Evolutionary conservation across 2,888 invertebrate species (phyloP).

Genomic region (Conchocele bisecta): DNA sequence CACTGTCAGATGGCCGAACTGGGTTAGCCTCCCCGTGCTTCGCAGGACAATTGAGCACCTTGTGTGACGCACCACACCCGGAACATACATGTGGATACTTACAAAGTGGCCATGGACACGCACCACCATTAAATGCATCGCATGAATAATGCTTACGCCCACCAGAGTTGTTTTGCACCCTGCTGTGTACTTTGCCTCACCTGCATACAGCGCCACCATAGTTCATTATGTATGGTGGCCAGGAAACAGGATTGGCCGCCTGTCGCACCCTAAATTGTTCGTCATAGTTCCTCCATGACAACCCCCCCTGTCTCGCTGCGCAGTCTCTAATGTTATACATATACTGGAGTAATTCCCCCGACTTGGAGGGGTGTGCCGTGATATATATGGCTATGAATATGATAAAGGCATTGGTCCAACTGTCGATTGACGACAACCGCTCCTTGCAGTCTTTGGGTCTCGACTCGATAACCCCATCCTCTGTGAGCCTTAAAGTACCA

Average conservation of each 20-base stretch:
- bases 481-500: not conserved
- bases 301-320: slow-evolving; percentile 9
- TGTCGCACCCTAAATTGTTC: slow-evolving; percentile 36
- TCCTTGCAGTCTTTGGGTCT: slow-evolving; percentile 24
- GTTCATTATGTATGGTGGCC: slow-evolving; percentile 32
- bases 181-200: too few species aligned
- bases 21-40: too few species aligned
- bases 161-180: too few species aligned
- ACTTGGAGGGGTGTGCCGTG: slow-evolving; percentile 1
- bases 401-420: slow-evolving; percentile 42
- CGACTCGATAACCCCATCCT: slow-evolving; percentile 14
- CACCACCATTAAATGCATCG: too few species aligned
- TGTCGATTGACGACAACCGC: slow-evolving; percentile 23
- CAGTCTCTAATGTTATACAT: slow-evolving; percentile 29
- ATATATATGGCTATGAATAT: slow-evolving; percentile 25
- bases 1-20: too few species aligned
- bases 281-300: slow-evolving; percentile 31
- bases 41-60: too few species aligned
- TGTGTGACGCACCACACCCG: too few species aligned
- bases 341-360: slow-evolving; percentile 26
- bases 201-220: slow-evolving; percentile 37
- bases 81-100: too few species aligned
- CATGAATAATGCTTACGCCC: too few species aligned
- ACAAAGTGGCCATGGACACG: too few species aligned
- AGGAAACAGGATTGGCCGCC: slow-evolving; percentile 4